Conservation (phyloP, 2,113 vertebrate genomes). For the Oreochromis aureus region DNA sequence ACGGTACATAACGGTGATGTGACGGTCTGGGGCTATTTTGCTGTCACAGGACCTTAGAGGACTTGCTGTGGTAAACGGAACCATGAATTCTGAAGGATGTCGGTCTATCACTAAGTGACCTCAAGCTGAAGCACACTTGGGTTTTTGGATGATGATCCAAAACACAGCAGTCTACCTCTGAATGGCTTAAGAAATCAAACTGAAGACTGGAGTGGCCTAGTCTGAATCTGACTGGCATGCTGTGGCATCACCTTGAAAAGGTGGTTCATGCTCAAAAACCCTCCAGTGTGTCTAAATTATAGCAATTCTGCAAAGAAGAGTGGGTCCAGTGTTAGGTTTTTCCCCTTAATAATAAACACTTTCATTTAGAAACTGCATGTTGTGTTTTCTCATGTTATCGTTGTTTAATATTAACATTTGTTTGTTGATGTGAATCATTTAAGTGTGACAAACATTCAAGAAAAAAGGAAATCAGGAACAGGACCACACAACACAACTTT, state of each 20-base stretch:
- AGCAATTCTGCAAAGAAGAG: not conserved
- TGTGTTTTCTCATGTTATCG: not conserved
- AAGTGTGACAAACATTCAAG: not conserved
- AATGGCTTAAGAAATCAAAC: not conserved
- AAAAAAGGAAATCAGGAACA: not conserved
- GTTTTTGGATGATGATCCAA: not conserved
- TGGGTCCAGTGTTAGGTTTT: not conserved
- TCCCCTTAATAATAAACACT: not conserved
- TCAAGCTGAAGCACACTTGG: not conserved
- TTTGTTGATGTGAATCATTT: not conserved
- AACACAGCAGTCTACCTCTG: not conserved
- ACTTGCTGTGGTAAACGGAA: not conserved
- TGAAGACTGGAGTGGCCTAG: not conserved
- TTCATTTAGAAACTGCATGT: not conserved
- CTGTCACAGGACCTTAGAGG: not conserved
- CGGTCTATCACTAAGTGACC: not conserved
- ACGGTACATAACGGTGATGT: not conserved
- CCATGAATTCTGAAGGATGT: not conserved
- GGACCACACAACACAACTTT: not conserved
- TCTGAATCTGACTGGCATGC: rapidly evolving
- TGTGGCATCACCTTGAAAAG: not conserved
- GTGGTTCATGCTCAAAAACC: not conserved
- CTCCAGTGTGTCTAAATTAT: not conserved
- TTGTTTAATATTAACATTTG: not conserved
- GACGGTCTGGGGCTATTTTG: not conserved